Evolutionary conservation across 2,797 vertebrate species (phyloP), one percentile per base, ranked within the genome.

Genomic region (Spinibarbus caldwelli): DNA sequence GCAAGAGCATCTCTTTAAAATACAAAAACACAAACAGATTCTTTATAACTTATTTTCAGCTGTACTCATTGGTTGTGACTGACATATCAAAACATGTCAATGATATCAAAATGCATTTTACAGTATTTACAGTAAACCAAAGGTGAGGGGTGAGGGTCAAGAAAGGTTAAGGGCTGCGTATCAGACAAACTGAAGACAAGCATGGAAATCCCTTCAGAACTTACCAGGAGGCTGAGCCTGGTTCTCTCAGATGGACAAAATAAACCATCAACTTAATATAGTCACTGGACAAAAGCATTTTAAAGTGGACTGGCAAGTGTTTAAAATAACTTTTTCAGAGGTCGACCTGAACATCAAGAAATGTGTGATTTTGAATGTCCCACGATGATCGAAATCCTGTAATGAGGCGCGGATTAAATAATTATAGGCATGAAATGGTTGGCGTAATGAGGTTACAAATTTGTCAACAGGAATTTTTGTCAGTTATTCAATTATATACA

Each of bases 21-120:
- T 86, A 86, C 82, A 88, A 86, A 86, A 84, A 88, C 87, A 86
- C 78, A 77, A 84, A 82, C 84, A 80, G 76, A 85, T 78, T 85
- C 66, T 81, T 88, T 88, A 84, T 81, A 95, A 94, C 94, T 95
- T 95, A 95, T 92, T 95, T 94, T 94, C 90, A 94, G 93, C 93
- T 96, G 90, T 92, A 93, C 90, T 93, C 89, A 90, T 92, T 92
- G 92, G 90, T 93, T 86, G 86, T 93, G 93, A 93, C 94, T 89
- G 94, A 94, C 94, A 95, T 96, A 95, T 95, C 93, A 96, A 96
- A 96, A 96, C 95, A 96, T 95, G 94, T 96, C 94, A 95, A 96
- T 96, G 95, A 96, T 96, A 96, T 96, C 95, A 96, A 96, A 96
- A 96, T 95, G 94, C 95, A 95, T 95, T 96, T 92, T 96, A 96